Conservation (phyloP, 1,140 invertebrate genomes). For the Drosophila mauritiana region DNA sequence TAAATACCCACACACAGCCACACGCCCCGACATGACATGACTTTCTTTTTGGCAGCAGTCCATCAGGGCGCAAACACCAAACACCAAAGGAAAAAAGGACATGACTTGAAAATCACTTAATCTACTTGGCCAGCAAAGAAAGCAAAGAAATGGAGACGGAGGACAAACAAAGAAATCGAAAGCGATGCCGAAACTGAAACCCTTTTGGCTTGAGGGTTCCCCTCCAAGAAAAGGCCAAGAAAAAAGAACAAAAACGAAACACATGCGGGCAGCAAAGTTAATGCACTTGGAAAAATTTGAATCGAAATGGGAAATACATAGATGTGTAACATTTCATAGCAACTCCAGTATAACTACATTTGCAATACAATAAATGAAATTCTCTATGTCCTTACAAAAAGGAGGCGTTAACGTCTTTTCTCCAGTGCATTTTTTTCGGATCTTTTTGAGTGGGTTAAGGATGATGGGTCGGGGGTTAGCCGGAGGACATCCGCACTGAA, state of each 20-base stretch:
- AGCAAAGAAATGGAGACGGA: constrained; percentile 10
- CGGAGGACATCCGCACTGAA: constrained; percentile 67
- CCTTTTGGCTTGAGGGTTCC: constrained; percentile 45
- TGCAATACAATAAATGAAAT: too few relatives aligned
- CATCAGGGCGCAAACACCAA: constrained; percentile 55
- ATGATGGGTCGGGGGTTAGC: constrained; percentile 10
- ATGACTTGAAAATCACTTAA: constrained; percentile 83
- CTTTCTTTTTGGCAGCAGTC: constrained; percentile 78
- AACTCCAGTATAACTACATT: too few relatives aligned
- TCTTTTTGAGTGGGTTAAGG: constrained; percentile 19
- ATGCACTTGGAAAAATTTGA: constrained; percentile 2
- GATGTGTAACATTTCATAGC: too few relatives aligned
- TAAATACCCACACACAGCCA: constrained; percentile 20
- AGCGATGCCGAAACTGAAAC: constrained; percentile 51
- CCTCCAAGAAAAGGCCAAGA: constrained; percentile 20
- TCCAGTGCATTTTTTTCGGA: not conserved
- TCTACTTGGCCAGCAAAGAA: constrained; percentile 63
- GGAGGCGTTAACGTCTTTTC: too few relatives aligned
- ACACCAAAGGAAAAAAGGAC: constrained; percentile 58
- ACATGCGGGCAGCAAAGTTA: constrained; percentile 14
- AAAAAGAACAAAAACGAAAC: constrained; percentile 39
- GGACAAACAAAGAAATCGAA: constrained; percentile 51
- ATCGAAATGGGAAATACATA: too few relatives aligned
- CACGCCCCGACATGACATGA: constrained; percentile 60
- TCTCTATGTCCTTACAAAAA: too few relatives aligned